Percentiles rank a stretch among this genome's conserved stretches.
These are phyloP conservation scores for Callithrix jacchus DNA, from an alignment of 2,113 vertebrate genomes.

Conservation along the genomic window DNA sequence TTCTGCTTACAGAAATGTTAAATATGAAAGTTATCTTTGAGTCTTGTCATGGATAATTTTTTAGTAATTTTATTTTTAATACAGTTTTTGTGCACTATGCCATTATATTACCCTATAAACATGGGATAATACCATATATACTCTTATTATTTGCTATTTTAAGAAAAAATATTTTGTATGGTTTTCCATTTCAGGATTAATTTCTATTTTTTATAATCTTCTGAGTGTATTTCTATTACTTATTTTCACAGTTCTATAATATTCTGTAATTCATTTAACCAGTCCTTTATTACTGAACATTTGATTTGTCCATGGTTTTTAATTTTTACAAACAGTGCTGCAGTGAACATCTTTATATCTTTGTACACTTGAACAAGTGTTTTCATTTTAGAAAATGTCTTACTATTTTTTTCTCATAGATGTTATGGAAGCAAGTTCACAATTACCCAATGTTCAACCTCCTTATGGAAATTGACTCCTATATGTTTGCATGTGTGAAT, in stretches of 20 bases:
- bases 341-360: background rate
- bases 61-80: constrained; percentile 12
- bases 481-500: constrained; percentile 99
- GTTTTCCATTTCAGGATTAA: constrained; percentile 9
- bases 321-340: background rate
- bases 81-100: background rate
- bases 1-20: constrained; percentile 10
- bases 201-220: background rate
- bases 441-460: constrained; percentile 93
- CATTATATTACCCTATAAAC: background rate
- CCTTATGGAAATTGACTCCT: constrained; percentile 95
- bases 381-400: background rate
- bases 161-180: background rate
- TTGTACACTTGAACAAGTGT: background rate
- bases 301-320: background rate
- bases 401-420: constrained; percentile 80
- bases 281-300: background rate
- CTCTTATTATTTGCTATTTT: background rate
- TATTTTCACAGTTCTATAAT: background rate
- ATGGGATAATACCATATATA: background rate
- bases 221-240: background rate
- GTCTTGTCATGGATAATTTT: background rate
- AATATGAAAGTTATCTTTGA: background rate
- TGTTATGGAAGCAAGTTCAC: constrained; percentile 97
- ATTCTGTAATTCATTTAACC: background rate